A percentile compares a stretch with the other conserved stretches of the same genome.
Conservation (phyloP, 2,797 vertebrate species). For the Sardinella longiceps region DNA sequence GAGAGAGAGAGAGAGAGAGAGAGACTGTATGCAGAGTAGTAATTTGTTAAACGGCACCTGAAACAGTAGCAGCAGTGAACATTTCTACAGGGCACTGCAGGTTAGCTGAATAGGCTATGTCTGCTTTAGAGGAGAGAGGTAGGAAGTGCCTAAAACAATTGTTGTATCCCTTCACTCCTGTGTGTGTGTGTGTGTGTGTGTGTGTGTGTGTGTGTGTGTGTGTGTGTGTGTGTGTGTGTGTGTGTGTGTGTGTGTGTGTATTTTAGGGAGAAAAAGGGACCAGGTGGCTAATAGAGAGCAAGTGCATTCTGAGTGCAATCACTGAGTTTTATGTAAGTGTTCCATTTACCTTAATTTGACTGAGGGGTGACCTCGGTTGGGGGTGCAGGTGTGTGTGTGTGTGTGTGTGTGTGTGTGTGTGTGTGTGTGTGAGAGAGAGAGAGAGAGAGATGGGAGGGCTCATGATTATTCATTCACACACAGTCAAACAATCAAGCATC, state of each 20-base stretch:
- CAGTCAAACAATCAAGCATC: background rate
- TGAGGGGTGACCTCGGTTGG: background rate
- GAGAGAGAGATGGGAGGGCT: background rate
- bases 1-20: background rate
- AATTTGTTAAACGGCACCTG: constrained; percentile 1
- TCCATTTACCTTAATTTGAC: background rate
- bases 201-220: constrained; percentile 1
- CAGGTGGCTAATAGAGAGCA: constrained; percentile 2
- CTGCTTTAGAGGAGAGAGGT: background rate
- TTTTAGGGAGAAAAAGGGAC: background rate
- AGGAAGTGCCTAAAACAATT: constrained; percentile 2
- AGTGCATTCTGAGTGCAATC: constrained; percentile 1
- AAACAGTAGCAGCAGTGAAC: background rate
- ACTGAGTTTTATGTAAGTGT: background rate
- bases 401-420: background rate
- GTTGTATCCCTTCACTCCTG: background rate
- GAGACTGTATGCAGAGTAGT: background rate
- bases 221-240: background rate
- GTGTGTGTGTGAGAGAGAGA: too few relatives aligned
- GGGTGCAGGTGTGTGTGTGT: background rate
- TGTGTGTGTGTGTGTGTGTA: background rate
- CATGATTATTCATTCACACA: background rate
- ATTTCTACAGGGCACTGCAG: background rate
- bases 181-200: too few relatives aligned
- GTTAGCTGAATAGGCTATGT: background rate